Evolutionary conservation across 2,797 vertebrate genomes (phyloP).

Genomic region (Otus scops): DNA sequence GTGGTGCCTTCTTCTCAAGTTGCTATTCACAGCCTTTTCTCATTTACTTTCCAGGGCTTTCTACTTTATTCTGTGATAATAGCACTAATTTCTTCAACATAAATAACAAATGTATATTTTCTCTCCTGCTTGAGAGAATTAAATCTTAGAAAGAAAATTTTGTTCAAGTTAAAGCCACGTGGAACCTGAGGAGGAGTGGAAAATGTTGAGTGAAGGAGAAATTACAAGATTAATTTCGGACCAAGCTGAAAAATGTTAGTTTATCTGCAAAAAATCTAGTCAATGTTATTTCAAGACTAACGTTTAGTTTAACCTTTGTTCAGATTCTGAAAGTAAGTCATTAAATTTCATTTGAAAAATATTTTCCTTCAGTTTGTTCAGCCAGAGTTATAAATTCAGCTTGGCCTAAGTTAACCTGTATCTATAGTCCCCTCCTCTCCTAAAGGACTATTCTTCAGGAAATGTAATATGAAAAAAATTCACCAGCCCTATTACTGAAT

Average conservation of each 20-base stretch:
- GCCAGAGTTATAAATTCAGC: neutral
- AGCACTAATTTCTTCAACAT: neutral
- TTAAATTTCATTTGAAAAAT: neutral
- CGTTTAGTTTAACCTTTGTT: neutral
- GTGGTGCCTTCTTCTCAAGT: neutral
- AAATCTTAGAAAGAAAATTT: neutral
- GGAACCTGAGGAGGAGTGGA: neutral
- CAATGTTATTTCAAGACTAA: neutral
- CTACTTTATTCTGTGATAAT: neutral
- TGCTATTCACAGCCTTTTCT: neutral
- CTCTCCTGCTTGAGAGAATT: neutral
- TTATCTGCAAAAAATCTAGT: neutral
- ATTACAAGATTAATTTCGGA: neutral
- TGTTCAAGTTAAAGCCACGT: neutral
- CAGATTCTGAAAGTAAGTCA: neutral
- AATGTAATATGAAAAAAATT: neutral
- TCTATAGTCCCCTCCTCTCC: neutral
- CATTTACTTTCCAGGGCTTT: neutral
- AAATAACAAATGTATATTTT: constrained; percentile 27
- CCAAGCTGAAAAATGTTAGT: neutral
- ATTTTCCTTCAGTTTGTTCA: neutral
- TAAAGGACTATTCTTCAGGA: neutral
- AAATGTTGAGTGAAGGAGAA: neutral
- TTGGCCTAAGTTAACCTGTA: neutral
- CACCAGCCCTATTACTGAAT: neutral